Base-by-base conservation (phyloP, 2,888 invertebrate genomes). In the Pediacus dermestoides region DNA sequence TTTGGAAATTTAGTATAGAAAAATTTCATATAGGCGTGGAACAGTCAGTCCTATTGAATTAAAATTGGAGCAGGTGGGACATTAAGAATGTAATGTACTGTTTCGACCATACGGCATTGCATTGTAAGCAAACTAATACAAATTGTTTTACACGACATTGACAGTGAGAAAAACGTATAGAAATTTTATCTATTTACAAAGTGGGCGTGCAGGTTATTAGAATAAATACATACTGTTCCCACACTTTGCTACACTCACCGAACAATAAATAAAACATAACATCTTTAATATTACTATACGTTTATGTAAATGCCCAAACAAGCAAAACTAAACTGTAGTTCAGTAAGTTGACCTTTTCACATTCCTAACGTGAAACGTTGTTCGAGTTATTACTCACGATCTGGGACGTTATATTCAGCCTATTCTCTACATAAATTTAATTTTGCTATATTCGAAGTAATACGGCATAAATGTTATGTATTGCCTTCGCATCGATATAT, bases 171-270 rank as follows among this genome's bases (percentile, higher is more conserved):
- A 37, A 34, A 10, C 4, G 11, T 28, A 28, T 28, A 40, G 40
- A 37, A 40, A 44, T 41, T 40, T 38, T 50, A 51, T 54, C 54
- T 52, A 51, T 54, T 54, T 46, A 46, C 50, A 22, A 34, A 36
- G 54, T 52, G 48, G 54, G 54, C 50, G 52, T 46, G 42, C 38
- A 27, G 39, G 42, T 46, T 50, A 52, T 52, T 51, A 48, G 46
- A 49, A 54, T 49, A 52, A n/a, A 50, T 48, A 46, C 48, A 48
- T 52, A 13, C 28, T 3, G 44, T 50, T 53, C 52, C 50, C 53
- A 50, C 53, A 50, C 50, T 45, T 35, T 37, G 39, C 41, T 28
- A 30, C 21, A 27, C 31, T 36, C 39, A 36, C 33, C 42, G 16
- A 39, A 43, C 50, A 35, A 47, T 47, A 45, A 47, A 51, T 49